Evolutionary conservation across 2,797 vertebrate genomes (phyloP), one percentile per base, ranked within the genome.

Genomic region (Chrysocyon brachyurus): DNA sequence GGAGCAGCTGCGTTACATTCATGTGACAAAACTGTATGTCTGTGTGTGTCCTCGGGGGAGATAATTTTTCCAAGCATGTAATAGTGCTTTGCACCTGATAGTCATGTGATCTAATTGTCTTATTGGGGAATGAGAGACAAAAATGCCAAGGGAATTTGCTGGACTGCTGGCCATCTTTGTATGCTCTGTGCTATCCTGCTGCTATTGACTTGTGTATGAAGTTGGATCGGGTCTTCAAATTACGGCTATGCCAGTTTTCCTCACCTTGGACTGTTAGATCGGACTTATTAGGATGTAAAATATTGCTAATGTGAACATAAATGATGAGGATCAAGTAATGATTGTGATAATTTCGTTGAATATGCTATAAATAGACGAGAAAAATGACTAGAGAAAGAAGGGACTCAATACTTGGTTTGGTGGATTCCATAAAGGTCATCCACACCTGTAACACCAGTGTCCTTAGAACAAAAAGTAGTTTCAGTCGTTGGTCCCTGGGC

Each of bases 11-110:
- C 61, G 26, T 24, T 9, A 9, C 19, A 4, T 59, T 84, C 59
- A 2, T 59, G 0, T 15, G 33, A 87, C 75, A 86, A 46, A 85
- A 31, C 52, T 90, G n/a, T 31, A 15, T 31, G 17, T 79, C 36
- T 46, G 36, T 75, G n/a, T 85, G 49, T 78, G 49, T 87, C 81
- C 61, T 82, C 15, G 0, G 66, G 96, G 87, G 94, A 94, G 28
- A 59, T 22, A 0, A 12, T 24, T 52, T 68, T 54, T 46, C 91
- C 15, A 31, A 19, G 66, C 84, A 15, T 54, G 87, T 79, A 22
- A 15, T 36, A 12, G 54, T 40, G 54, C 26, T 17, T 21, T 59
- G 73, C 14, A 0, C 15, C 64, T 26, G 54, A 78, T 24, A n/a
- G 40, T 63, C 84, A 6, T 0, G 8, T 0, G 12, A 36, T 64